Evolutionary conservation across 2,797 vertebrate genomes (phyloP), one percentile per base, ranked within the genome.

Genomic region (Lepilemur septentrionalis): DNA sequence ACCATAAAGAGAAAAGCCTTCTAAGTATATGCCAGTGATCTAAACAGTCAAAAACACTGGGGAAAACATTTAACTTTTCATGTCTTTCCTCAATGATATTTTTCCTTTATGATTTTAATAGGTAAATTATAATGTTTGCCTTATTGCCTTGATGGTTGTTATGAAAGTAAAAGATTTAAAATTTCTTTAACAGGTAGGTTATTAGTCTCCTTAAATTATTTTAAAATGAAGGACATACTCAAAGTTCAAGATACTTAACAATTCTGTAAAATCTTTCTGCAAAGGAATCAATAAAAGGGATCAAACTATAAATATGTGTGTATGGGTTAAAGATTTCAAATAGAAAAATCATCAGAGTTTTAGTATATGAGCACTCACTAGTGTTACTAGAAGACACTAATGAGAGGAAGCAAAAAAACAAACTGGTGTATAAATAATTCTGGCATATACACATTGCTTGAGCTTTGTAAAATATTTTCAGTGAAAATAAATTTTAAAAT

Each of bases 401-500:
- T 92, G 89, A 89, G 0, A 82, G 89, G 82, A 76, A n/a, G 13
- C 41, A 25, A 59, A 98, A 97, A 98, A 97, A 95, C 89, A 96
- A 98, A 98, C 82, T 61, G 12, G 87, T 92, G 43, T 86, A 57
- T 65, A 63, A 30, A 63, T 63, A 87, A 94, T 97, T 85, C 95
- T 94, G 94, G 96, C 94, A 97, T 92, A 97, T 55, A 83, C 14
- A 96, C 81, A 96, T 63, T 93, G 86, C 57, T 95, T 86, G 92
- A 97, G 80, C 38, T 85, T 97, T 96, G 69, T 84, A 93, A 96
- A 98, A 97, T 97, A 98, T 95, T 97, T 93, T 97, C 88, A 93
- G 91, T 38, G 78, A 97, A 98, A 97, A 98, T 94, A 98, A 97
- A 97, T 97, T 93, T 91, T 13, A 73, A 61, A 98, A 93, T 96